Percentiles rank a stretch among this genome's conserved stretches.
phyloP scores from a whole-genome alignment of 2,797 vertebrate species.

The Masticophis lateralis region DNA sequence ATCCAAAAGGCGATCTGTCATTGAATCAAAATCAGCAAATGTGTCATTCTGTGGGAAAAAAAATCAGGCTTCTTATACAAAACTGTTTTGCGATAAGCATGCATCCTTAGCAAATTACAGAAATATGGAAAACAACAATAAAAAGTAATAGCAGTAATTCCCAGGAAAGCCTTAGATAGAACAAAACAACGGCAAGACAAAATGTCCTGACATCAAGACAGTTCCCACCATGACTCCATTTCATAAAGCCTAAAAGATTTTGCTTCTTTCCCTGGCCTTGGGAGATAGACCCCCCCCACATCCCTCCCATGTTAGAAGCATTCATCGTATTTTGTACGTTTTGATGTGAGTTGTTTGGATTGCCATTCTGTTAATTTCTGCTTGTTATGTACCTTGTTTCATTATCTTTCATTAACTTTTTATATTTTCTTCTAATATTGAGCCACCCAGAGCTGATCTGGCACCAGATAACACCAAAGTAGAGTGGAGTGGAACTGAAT shows the following conservation, averaged over 20 bases:
- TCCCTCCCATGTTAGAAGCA: background rate
- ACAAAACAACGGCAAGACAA: background rate
- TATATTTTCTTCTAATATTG: background rate
- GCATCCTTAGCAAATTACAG: constrained; percentile 40
- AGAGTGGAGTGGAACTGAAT: background rate
- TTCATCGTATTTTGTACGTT: background rate
- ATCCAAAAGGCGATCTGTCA: constrained; percentile 97
- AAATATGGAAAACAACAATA: constrained; percentile 35
- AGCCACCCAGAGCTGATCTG: background rate
- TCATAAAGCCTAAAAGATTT: background rate
- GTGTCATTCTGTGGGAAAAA: constrained; percentile 90
- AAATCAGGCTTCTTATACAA: constrained; percentile 48
- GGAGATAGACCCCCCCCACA: background rate
- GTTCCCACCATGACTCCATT: background rate
- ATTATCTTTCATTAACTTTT: background rate
- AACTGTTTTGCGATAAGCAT: constrained; percentile 43
- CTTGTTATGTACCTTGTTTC: background rate
- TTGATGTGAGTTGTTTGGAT: background rate
- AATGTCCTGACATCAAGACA: background rate
- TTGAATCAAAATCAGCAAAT: constrained; percentile 98
- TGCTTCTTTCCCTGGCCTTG: background rate
- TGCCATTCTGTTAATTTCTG: background rate
- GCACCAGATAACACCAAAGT: background rate
- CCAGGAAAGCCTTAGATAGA: background rate
- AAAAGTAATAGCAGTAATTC: constrained; percentile 24